Evolutionary conservation across 2,888 invertebrate genomes (phyloP), one percentile per base, ranked within the genome.

Genomic region (Ichneumoninae sp.): DNA sequence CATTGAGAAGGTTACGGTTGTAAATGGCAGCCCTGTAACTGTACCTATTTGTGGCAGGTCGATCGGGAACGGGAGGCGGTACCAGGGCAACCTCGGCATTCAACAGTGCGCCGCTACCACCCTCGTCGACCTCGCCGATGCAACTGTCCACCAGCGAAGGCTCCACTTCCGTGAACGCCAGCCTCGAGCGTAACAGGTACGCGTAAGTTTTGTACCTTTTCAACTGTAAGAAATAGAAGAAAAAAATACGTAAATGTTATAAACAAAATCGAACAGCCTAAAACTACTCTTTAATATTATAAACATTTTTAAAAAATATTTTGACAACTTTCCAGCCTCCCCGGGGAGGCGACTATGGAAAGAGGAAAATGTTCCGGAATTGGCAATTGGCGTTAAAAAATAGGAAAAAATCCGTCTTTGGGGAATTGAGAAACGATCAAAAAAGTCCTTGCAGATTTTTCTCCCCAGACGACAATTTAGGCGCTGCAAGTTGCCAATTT

Each of bases 151-250:
- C 94, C 88, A 95, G 90, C 78, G 95, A 94, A 57, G 95, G 94
- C 82, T 95, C 95, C 83, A 95, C 93, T 86, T 95, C 95, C 1
- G 95, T 94, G 88, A 95, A 95, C 26, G 95, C 94, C 91, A 97
- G 94, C 89, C 96, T 96, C 88, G 96, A 95, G 80, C 96, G 96
- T 92, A 97, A 95, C 91, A 97, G 95, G 94, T 96, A 96, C 88
- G 96, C 96, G 94, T 97, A 97, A 80, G 97, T 96, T 93, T 97
- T 96, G 94, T 97, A 97, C 92, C 97, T 95, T 94, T 97, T 97
- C 90, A 97, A 94, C 97, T 97, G 94, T 3, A 94, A 94, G 50
- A 80, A 82, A 80, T n/a, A 75, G 52, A n/a, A 72, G 74, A 47
- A 33, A 72, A 57, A 10, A 57, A 57, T 57, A 1, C 26, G 2